A percentile compares a stretch with the other conserved stretches of the same genome.
Evolutionary conservation across 2,113 vertebrate genomes (phyloP).

Genomic region (Acanthisitta chloris): DNA sequence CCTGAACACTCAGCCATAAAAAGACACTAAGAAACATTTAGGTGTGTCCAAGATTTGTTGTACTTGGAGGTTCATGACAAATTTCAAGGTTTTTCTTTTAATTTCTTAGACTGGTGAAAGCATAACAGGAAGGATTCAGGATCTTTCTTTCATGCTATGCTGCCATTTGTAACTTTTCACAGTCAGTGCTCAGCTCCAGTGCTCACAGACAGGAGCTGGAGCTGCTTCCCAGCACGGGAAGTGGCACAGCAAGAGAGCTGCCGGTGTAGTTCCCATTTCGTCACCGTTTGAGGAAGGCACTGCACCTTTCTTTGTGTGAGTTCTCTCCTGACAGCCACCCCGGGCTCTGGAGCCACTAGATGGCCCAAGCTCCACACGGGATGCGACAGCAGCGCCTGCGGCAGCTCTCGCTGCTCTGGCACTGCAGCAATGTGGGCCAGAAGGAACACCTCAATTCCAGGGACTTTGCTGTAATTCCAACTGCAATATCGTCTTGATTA

Average conservation of each 20-base stretch:
- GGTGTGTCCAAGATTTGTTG: not conserved
- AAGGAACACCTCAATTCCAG: not conserved
- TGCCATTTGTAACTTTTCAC: accelerated
- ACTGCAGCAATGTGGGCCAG: not conserved
- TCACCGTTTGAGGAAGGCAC: accelerated
- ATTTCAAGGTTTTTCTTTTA: not conserved
- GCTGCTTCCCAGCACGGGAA: not conserved
- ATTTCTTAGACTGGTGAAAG: not conserved
- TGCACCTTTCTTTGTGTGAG: not conserved
- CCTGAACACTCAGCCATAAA: not conserved
- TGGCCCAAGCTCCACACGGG: constrained; percentile 23
- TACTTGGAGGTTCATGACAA: not conserved
- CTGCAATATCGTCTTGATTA: accelerated
- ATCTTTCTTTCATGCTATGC: not conserved
- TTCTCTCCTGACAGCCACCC: accelerated
- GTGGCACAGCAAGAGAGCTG: accelerated
- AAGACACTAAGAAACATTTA: not conserved
- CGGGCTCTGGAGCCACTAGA: constrained; percentile 40
- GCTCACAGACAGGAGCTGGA: not conserved
- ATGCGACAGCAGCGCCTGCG: not conserved
- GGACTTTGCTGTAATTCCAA: not conserved
- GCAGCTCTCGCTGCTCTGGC: not conserved
- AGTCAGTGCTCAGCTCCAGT: not conserved
- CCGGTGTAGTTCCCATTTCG: accelerated
- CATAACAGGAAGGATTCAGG: not conserved